Conservation (phyloP, 1,140 invertebrate species). For the Panagrolaimus sp. region DNA sequence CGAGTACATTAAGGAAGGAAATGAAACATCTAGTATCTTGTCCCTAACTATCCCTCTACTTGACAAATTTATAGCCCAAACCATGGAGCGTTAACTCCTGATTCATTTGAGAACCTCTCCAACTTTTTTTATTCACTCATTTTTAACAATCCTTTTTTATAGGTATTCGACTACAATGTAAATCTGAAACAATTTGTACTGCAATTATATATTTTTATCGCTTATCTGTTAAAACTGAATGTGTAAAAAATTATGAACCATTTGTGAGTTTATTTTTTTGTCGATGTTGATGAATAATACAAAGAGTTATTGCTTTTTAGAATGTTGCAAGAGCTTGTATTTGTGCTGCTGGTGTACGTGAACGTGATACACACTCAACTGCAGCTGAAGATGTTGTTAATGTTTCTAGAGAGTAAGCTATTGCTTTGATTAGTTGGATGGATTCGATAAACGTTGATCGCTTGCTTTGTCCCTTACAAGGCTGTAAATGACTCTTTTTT, state of each 20-base stretch:
- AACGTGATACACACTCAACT: neutral
- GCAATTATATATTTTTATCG: constrained; percentile 8
- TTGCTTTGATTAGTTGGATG: no score
- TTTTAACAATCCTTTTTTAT: neutral
- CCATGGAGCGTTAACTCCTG: no score
- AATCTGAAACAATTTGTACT: constrained; percentile 7
- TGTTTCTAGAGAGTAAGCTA: neutral
- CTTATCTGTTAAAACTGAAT: neutral
- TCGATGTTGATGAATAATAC: no score
- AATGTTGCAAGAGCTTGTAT: neutral
- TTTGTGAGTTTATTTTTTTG: neutral
- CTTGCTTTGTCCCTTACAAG: no score
- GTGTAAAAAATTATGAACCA: neutral
- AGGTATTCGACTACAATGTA: neutral
- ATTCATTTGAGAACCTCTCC: no score
- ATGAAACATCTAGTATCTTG: no score
- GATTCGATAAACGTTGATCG: no score
- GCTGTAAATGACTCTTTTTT: no score
- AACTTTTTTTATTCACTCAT: neutral
- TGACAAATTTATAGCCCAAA: no score
- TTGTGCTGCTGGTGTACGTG: constrained; percentile 10
- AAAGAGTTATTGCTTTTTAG: neutral
- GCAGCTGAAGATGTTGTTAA: neutral
- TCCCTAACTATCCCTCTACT: no score
- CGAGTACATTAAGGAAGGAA: no score